phyloP scores from a whole-genome alignment of 1,140 invertebrate genomes.

The Neotoxoptera formosana region DNA sequence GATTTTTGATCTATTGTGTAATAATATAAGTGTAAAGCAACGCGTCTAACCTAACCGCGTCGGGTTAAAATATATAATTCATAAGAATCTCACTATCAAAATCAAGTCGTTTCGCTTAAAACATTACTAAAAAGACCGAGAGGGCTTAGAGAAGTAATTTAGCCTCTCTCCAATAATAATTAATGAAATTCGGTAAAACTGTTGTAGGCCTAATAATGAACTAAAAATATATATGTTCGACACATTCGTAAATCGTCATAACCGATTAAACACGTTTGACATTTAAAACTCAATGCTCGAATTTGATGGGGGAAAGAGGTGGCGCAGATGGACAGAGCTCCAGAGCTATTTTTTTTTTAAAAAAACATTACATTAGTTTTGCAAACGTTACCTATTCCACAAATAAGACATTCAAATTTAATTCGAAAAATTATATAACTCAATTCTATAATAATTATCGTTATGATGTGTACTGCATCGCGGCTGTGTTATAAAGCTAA shows the following conservation, averaged over 20 bases:
- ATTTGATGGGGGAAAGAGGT: accelerated
- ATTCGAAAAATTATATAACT: neutral
- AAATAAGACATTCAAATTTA: neutral
- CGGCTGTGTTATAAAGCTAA: neutral
- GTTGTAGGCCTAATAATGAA: too few species aligned
- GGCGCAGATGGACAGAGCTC: too few species aligned
- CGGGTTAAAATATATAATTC: too few species aligned
- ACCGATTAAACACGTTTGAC: too few species aligned
- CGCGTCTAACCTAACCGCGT: too few species aligned
- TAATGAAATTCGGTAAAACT: too few species aligned
- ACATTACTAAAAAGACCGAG: neutral
- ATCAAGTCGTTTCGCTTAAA: neutral
- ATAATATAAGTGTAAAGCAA: too few species aligned
- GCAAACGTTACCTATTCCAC: neutral
- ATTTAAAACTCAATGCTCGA: neutral
- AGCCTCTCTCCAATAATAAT: accelerated
- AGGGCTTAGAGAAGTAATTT: neutral
- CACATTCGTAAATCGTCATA: too few species aligned
- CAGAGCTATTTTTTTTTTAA: too few species aligned
- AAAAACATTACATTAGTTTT: neutral
- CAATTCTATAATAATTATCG: neutral
- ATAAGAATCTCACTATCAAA: neutral
- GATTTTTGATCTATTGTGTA: neutral
- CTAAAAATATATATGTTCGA: too few species aligned
- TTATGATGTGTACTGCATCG: too few species aligned